Percentiles rank a stretch among this genome's conserved stretches.
These are phyloP conservation scores for Seriola quinqueradiata DNA, from an alignment of 2,113 vertebrate species.

Conservation along the genomic window DNA sequence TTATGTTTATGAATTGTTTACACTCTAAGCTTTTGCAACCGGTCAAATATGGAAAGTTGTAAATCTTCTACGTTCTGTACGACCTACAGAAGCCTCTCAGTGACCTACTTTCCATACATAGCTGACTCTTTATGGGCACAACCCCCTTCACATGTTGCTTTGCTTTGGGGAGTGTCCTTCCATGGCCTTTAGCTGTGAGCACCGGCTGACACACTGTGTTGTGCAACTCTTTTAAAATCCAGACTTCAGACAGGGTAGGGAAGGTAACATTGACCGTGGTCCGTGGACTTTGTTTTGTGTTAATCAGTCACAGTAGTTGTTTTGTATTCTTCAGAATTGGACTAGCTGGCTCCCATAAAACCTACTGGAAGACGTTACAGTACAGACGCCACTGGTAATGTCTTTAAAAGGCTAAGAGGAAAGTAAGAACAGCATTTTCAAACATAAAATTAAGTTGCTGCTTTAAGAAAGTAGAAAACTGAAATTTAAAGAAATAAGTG, in stretches of 20 bases:
- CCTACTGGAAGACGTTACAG: not conserved
- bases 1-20: slow-evolving; percentile 8
- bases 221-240: slow-evolving; percentile 53
- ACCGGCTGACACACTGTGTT: slow-evolving; percentile 50
- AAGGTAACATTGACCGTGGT: not conserved
- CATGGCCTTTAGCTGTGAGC: slow-evolving; percentile 36
- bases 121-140: slow-evolving; percentile 44
- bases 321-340: slow-evolving; percentile 17
- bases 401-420: not conserved
- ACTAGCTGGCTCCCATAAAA: slow-evolving; percentile 23
- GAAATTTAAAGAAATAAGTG: not conserved
- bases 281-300: slow-evolving; percentile 3
- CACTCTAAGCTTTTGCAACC: not conserved
- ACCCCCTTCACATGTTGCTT: slow-evolving; percentile 46
- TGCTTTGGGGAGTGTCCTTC: slow-evolving; percentile 54
- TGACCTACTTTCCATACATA: slow-evolving; percentile 81
- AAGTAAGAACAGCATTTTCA: not conserved
- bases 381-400: no score
- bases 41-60: slow-evolving; percentile 52
- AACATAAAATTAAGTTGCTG: not conserved
- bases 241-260: not conserved
- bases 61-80: slow-evolving; percentile 23
- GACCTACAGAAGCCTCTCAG: slow-evolving; percentile 47
- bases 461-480: not conserved
- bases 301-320: slow-evolving; percentile 7